Evolutionary conservation across 2,797 vertebrate species (phyloP), one percentile per base, ranked within the genome.

Genomic region (Chaetodon trifasciatus): DNA sequence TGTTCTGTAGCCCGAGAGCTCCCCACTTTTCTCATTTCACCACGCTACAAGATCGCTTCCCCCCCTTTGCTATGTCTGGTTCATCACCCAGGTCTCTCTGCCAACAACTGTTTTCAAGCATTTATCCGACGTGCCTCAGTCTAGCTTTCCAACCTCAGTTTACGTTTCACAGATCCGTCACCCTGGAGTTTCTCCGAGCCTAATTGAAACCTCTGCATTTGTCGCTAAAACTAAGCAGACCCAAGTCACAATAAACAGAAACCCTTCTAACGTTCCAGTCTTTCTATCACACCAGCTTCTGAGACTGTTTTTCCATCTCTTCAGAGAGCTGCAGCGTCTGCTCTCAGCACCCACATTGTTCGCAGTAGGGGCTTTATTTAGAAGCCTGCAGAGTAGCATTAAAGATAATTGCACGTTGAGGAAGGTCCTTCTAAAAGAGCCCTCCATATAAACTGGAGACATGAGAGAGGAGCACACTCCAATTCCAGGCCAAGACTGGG

Each of bases 351-450:
- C 93, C 94, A 93, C 92, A 94, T 85, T 91, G 93, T 89, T 95
- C 93, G 94, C 89, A 94, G 89, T 72, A 81, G 87, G 87, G 86
- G 85, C 93, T 95, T 95, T 96, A 95, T 96, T 96, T 96, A 96
- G 96, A 95, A 93, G 91, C 87, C 92, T 94, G 92, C 89, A 93
- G 95, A 94, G 95, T 94, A 95, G 94, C 93, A 96, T 96, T 96
- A 95, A 96, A 94, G 93, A 96, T 96, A 96, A 96, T 96, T 96
- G 93, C 92, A 96, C 55, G 91, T 93, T 94, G 85, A 94, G 92
- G 91, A 95, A 93, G 91, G 92, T 93, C 92, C 91, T 93, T 93
- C 93, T 91, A 90, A 92, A 94, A 93, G 90, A 93, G 92, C 90
- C 90, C 88, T 91, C 89, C 86, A 81, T 90, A 92, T 93, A 93